phyloP scores from a whole-genome alignment of 2,797 vertebrate genomes.

The Rhinella marina region DNA sequence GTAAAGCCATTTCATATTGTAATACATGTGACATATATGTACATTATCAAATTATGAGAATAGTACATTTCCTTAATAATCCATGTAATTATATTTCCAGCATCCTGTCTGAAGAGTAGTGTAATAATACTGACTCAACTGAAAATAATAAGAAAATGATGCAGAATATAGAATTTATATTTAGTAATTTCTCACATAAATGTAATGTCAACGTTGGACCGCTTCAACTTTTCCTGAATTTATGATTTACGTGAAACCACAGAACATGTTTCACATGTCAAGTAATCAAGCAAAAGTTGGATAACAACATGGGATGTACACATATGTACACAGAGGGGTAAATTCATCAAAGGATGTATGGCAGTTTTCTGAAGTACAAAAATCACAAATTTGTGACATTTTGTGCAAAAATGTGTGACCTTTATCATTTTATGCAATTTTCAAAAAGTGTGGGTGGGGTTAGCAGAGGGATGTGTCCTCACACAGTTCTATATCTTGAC shows the following conservation, averaged over 20 bases:
- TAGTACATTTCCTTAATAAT: conserved; percentile 20
- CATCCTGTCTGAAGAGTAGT: not conserved
- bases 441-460: too few species aligned
- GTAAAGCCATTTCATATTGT: not conserved
- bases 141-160: not conserved
- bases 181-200: not conserved
- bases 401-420: too few species aligned
- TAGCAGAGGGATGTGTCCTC: too few species aligned
- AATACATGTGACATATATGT: not conserved
- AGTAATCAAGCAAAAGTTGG: too few species aligned
- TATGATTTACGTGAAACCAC: not conserved
- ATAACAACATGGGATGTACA: too few species aligned
- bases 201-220: not conserved
- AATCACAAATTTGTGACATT: too few species aligned
- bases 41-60: conserved; percentile 15
- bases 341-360: too few species aligned
- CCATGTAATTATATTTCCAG: conserved; percentile 20
- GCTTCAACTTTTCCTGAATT: not conserved
- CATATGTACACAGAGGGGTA: too few species aligned
- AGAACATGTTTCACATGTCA: not conserved
- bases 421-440: too few species aligned
- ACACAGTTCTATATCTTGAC: too few species aligned
- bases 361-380: too few species aligned
- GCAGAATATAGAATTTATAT: not conserved
- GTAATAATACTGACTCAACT: not conserved